Percentiles rank a stretch among this genome's conserved stretches.
These are phyloP conservation scores for Siphonodentalium dalli DNA, from an alignment of 2,888 invertebrate genomes.

Conservation along the genomic window DNA sequence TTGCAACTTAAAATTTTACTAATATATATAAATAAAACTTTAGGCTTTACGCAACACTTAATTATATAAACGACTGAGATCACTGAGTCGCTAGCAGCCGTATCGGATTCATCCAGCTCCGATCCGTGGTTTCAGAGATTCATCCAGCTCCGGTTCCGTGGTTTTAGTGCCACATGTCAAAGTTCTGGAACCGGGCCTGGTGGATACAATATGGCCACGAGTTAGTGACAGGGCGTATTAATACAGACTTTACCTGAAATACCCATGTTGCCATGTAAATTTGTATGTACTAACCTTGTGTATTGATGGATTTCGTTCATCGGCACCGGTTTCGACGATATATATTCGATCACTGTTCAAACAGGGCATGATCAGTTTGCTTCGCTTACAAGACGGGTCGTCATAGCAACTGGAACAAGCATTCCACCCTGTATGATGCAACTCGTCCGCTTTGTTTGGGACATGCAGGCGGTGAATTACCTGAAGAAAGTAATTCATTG, in stretches of 20 bases:
- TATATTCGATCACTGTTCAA: conserved; percentile 84
- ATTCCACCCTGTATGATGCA: conserved; percentile 98
- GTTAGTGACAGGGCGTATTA: not conserved
- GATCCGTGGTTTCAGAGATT: too few species aligned
- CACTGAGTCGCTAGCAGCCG: too few species aligned
- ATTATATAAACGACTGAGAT: too few species aligned
- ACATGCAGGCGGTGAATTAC: conserved; percentile 86
- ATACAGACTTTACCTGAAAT: not conserved
- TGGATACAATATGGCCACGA: too few species aligned
- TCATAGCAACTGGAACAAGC: conserved; percentile 90
- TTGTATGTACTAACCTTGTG: conserved; percentile 48
- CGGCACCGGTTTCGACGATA: conserved; percentile 79
- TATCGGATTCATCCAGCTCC: too few species aligned
- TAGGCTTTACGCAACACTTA: too few species aligned
- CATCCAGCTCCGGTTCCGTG: too few species aligned
- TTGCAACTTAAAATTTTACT: too few species aligned
- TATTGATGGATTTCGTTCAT: conserved; percentile 74
- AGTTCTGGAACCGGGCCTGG: too few species aligned
- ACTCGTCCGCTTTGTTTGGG: conserved; percentile 80
- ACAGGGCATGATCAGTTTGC: conserved; percentile 83
- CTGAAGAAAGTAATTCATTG: conserved; percentile 70
- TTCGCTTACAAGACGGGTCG: conserved; percentile 70
- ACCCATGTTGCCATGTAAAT: too few species aligned
- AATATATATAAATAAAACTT: too few species aligned
- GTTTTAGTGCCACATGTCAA: too few species aligned